Base-by-base conservation (phyloP, 1,140 invertebrate genomes). In the Camponotus vicinus region DNA sequence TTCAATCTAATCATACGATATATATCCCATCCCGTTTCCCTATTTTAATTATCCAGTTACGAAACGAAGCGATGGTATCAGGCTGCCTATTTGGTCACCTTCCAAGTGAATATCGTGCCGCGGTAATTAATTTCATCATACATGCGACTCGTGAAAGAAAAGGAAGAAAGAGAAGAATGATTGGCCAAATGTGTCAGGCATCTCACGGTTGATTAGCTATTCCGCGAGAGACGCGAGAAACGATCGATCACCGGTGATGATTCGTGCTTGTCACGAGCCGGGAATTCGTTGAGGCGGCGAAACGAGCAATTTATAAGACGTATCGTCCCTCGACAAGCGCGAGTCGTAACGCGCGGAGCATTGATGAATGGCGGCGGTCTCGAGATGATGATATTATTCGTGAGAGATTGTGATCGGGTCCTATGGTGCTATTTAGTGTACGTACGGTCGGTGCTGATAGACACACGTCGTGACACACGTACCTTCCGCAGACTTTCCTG, bases 401-500 rank as follows among this genome's bases (percentile, higher is more conserved):
- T 45, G 66, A 59, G 52, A 59, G 64, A 75, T 61, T 18, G 63
- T 79, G 69, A 82, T 82, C 75, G 75, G 85, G 64, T 89, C 86
- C 88, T 85, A 82, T 85, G 84, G 59, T 80, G 61, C 80, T 87
- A 86, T 86, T 87, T 88, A 88, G 75, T 89, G 91, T 93, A 94
- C 93, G 92, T 93, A 94, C 93, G 88, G 92, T 91, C 87, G 88
- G 76, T 75, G 89, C 69, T 86, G 90, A 91, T 85, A 86, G 86
- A 91, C 63, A 77, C 57, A 90, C 87, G 85, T 86, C 86, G 85
- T 87, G 89, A 90, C 80, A 91, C 89, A 93, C 95, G 92, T 95
- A 95, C 95, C 95, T 95, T 95, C 92, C 92, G 94, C 89, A 95
- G 94, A 89, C 92, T 95, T 93, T 95, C 95, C 94, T 95, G 94